Conservation (phyloP, 37 sponge, comb jelly and placozoan genomes). For the Geodia barretti region DNA sequence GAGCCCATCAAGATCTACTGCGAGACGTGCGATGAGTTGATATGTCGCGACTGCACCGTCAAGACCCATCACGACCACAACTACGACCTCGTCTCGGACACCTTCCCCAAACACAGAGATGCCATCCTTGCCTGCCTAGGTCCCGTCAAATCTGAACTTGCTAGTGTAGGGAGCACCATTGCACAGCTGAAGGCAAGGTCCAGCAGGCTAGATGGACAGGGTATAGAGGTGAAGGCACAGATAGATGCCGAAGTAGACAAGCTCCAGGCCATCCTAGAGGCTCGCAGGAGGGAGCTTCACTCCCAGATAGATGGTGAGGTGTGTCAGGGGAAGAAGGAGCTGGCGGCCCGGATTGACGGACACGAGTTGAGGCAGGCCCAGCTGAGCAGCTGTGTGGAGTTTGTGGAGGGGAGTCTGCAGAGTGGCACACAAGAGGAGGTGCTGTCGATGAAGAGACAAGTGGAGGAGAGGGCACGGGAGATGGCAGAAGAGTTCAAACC, state of each 20-base stretch:
- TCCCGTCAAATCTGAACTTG: conserved; percentile 17
- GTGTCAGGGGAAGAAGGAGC: conserved; percentile 7
- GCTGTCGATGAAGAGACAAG: conserved; percentile 14
- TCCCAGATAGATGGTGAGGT: not conserved
- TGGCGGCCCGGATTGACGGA: conserved; percentile 29
- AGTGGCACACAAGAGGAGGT: conserved; percentile 20
- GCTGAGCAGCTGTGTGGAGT: conserved; percentile 30
- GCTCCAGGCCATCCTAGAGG: conserved; percentile 2
- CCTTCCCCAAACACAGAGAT: conserved; percentile 3
- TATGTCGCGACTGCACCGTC: conserved; percentile 42
- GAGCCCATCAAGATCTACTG: conserved; percentile 24
- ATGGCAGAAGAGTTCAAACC: conserved; percentile 8
- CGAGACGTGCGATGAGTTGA: conserved; percentile 44
- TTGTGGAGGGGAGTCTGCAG: conserved; percentile 9
- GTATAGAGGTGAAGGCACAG: not conserved
- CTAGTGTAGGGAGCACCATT: not conserved
- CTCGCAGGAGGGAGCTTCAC: conserved; percentile 16
- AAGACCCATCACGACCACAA: conserved; percentile 19
- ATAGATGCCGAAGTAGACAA: not conserved
- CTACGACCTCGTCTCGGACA: conserved; percentile 22
- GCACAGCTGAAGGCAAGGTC: not conserved
- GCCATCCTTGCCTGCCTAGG: not conserved
- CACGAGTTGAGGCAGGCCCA: conserved; percentile 16
- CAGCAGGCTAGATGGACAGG: conserved; percentile 5
- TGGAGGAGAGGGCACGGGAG: conserved; percentile 3